These are phyloP conservation scores for Dasypogon diadema DNA, from an alignment of 2,888 invertebrate genomes.

Conservation along the genomic window DNA sequence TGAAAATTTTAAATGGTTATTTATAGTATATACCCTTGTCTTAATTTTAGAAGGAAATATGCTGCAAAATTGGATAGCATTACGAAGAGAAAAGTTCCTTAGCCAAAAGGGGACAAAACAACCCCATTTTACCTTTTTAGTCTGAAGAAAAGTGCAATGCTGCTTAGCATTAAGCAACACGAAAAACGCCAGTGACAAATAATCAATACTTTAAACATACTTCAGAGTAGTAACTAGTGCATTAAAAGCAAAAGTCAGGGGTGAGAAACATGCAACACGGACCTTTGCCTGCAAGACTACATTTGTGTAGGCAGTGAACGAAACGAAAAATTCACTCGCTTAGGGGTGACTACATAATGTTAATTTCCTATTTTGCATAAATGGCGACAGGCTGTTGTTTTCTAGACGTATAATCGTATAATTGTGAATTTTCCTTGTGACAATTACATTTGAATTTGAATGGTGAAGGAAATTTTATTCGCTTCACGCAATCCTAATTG, in stretches of 20 bases:
- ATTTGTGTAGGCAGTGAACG: background rate
- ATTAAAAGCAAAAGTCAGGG: background rate
- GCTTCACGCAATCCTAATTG: background rate
- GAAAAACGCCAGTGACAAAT: background rate
- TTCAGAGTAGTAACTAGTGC: background rate
- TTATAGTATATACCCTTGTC: no score
- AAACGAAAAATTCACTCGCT: background rate
- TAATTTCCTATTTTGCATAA: constrained; percentile 25
- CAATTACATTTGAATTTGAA: background rate
- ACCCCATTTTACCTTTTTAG: no score
- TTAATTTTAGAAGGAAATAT: no score
- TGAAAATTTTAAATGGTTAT: no score
- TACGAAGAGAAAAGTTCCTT: no score
- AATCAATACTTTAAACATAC: background rate
- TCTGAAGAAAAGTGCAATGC: background rate
- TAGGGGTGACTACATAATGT: constrained; percentile 3
- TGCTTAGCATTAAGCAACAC: background rate
- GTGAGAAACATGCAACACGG: background rate
- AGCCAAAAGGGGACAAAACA: no score
- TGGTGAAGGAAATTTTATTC: background rate
- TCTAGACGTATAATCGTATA: background rate
- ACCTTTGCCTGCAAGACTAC: background rate
- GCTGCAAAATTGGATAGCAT: no score
- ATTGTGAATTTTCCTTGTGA: background rate
- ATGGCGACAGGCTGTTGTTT: background rate